These are phyloP conservation scores for Macrophya annulata DNA, from an alignment of 2,888 invertebrate species.

Conservation along the genomic window DNA sequence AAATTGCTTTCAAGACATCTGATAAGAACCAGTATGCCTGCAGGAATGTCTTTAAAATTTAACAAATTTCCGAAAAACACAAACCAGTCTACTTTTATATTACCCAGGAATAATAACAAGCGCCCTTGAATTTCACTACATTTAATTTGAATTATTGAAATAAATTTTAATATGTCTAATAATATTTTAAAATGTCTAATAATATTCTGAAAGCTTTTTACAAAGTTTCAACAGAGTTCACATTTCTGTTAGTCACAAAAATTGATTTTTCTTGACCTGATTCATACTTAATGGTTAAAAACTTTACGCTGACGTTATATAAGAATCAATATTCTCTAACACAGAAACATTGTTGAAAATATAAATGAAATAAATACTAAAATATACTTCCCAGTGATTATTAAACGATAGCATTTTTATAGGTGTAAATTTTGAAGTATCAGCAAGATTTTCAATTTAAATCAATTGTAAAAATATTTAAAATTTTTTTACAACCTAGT, in stretches of 20 bases:
- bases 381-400: neutral
- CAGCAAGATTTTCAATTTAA: neutral
- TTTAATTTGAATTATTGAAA: neutral
- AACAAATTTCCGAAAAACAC: neutral
- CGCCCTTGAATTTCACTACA: neutral
- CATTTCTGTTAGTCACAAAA: slow-evolving; percentile 32
- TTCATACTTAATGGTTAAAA: slow-evolving; percentile 17
- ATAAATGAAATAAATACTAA: neutral
- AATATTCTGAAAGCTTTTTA: neutral
- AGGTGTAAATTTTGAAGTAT: neutral
- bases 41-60: neutral
- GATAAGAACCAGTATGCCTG: neutral
- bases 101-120: neutral
- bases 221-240: neutral
- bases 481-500: neutral
- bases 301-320: neutral
- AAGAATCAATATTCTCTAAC: slow-evolving; percentile 9
- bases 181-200: neutral
- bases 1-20: neutral
- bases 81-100: neutral
- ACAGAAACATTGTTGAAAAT: neutral
- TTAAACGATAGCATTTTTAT: neutral
- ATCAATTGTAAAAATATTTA: neutral
- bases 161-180: neutral
- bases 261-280: slow-evolving; percentile 47